These are phyloP conservation scores for Cyrtonyx montezumae DNA, from an alignment of 2,113 vertebrate species.

Conservation along the genomic window DNA sequence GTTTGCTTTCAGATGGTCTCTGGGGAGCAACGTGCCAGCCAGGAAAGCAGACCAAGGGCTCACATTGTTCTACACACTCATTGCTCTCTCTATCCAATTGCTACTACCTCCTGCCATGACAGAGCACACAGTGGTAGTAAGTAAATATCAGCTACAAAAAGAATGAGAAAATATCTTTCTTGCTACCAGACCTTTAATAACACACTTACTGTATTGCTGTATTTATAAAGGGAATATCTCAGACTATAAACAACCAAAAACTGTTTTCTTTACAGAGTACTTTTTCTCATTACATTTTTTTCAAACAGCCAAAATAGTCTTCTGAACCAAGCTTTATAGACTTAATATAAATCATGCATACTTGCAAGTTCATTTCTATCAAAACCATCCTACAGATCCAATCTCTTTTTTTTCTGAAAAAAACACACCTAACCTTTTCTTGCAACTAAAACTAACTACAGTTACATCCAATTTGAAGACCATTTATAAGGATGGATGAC, in stretches of 20 bases:
- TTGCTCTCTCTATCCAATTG: not conserved
- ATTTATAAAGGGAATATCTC: not conserved
- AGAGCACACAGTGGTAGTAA: not conserved
- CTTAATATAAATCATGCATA: not conserved
- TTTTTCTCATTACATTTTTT: not conserved
- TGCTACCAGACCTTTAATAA: not conserved
- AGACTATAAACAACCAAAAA: not conserved
- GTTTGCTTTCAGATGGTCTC: not conserved
- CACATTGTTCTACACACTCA: accelerated
- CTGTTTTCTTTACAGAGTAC: not conserved
- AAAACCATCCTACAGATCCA: not conserved
- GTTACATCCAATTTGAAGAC: not conserved
- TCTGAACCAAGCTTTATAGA: not conserved
- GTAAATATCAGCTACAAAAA: not conserved
- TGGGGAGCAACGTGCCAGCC: not conserved
- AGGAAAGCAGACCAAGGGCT: not conserved
- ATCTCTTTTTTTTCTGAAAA: not conserved
- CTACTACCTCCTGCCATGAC: not conserved
- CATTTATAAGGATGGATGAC: not conserved
- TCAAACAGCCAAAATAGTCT: not conserved
- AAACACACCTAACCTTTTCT: not conserved
- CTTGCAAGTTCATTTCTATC: not conserved
- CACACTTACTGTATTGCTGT: not conserved
- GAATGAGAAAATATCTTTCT: not conserved
- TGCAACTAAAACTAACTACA: not conserved